phyloP scores from a whole-genome alignment of 2,888 invertebrate genomes.

The Aphodius sticticus region DNA sequence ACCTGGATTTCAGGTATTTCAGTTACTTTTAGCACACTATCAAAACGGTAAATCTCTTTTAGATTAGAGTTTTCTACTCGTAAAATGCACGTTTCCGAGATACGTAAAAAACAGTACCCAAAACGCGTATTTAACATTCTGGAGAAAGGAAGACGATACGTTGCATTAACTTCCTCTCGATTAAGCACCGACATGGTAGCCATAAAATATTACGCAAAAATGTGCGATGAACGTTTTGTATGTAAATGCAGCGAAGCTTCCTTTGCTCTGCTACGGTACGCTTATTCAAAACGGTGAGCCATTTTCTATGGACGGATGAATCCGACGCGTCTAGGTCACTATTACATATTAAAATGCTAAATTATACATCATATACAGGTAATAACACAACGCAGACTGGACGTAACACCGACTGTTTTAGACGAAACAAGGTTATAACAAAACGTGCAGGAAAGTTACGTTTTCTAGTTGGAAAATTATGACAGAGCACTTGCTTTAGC shows the following conservation, averaged over 20 bases:
- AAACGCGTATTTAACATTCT: background rate
- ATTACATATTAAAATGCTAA: conserved; percentile 4
- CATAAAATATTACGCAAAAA: background rate
- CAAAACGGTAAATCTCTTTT: no score
- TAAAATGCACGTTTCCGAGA: no score
- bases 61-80: no score
- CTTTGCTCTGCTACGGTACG: background rate
- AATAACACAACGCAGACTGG: background rate
- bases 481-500: conserved; percentile 15
- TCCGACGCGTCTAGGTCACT: background rate
- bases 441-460: conserved; percentile 18
- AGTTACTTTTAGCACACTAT: no score
- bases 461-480: conserved; percentile 23
- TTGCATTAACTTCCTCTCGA: background rate
- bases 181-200: background rate
- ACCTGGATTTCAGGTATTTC: no score
- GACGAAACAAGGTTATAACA: background rate
- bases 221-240: background rate
- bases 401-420: background rate
- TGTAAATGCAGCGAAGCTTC: background rate
- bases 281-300: background rate
- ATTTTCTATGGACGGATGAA: background rate
- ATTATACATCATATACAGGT: background rate
- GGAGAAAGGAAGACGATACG: background rate
- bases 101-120: no score